Percentiles rank a stretch among this genome's conserved stretches.
These are phyloP conservation scores for Porites australiensis DNA, from an alignment of 64 coral and sea anemone species.

Conservation along the genomic window DNA sequence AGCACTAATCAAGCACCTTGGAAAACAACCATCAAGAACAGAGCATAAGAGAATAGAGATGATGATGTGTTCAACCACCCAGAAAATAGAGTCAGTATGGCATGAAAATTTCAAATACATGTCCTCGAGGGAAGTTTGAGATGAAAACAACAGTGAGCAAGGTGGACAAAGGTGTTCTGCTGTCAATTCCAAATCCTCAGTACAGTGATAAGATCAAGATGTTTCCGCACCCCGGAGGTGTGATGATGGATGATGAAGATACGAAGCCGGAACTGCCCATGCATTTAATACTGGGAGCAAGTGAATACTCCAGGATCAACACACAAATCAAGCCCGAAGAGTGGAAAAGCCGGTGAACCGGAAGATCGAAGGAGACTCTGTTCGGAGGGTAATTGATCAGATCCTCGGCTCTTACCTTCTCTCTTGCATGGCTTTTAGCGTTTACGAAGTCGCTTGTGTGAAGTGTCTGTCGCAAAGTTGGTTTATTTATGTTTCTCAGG, in stretches of 20 bases:
- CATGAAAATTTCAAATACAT: not conserved
- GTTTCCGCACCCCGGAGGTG: constrained; percentile 21
- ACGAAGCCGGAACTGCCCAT: constrained; percentile 60
- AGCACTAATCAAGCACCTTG: not conserved
- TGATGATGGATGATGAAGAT: constrained; percentile 56
- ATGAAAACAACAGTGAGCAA: constrained; percentile 41
- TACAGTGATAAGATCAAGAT: constrained; percentile 11
- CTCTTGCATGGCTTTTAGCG: no score
- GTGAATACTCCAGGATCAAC: constrained; percentile 65
- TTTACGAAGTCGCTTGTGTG: no score
- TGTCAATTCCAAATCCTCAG: constrained; percentile 42
- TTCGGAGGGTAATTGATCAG: no score
- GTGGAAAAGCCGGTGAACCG: constrained; percentile 47
- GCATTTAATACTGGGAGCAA: constrained; percentile 71
- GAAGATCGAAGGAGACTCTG: no score
- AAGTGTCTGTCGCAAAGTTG: no score
- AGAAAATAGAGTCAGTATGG: constrained; percentile 31
- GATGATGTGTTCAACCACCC: constrained; percentile 62
- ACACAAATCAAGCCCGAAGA: constrained; percentile 45
- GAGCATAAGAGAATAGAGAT: constrained; percentile 63
- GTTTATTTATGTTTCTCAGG: no score
- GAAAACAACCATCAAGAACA: not conserved
- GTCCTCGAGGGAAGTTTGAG: constrained; percentile 11
- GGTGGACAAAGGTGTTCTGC: constrained; percentile 37
- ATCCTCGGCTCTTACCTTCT: no score